A percentile compares a stretch with the other conserved stretches of the same genome.
Conservation (phyloP, 2,888 invertebrate genomes). For the Linnaemya tessellans region DNA sequence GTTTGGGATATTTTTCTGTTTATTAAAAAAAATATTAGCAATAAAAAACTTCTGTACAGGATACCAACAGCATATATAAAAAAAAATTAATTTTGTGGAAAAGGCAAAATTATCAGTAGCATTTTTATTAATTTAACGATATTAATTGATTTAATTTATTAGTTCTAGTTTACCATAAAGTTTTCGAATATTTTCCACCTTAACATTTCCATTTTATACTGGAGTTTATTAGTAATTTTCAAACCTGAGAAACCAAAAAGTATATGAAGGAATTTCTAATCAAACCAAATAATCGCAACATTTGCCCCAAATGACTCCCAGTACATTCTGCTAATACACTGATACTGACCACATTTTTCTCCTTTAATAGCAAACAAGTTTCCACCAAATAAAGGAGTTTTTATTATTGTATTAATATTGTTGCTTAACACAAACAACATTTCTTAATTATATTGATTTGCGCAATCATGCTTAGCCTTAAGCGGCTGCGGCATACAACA, state of each 20-base stretch:
- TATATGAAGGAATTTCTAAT: constrained; percentile 14
- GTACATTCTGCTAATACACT: constrained; percentile 19
- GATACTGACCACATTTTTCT: constrained; percentile 30
- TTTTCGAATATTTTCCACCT: background rate
- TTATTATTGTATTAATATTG: constrained; percentile 9
- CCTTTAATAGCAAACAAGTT: constrained; percentile 19
- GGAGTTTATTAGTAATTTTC: background rate
- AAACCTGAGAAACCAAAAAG: background rate
- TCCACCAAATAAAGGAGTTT: constrained; percentile 47
- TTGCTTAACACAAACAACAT: constrained; percentile 47
- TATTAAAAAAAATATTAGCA: too few relatives aligned
- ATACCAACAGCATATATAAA: too few relatives aligned
- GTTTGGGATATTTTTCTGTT: too few relatives aligned
- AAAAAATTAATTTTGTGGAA: background rate
- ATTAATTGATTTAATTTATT: too few relatives aligned
- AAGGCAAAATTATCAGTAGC: background rate
- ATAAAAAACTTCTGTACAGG: too few relatives aligned
- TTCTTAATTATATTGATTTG: constrained; percentile 70
- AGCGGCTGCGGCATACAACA: constrained; percentile 63
- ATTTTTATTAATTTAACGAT: too few relatives aligned
- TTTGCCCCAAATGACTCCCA: constrained; percentile 34
- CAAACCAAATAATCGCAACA: constrained; percentile 21
- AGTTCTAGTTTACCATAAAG: background rate
- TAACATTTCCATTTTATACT: background rate
- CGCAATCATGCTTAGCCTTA: constrained; percentile 69